Percentiles rank a stretch among this genome's conserved stretches.
Evolutionary conservation across 2,888 invertebrate species (phyloP).

Genomic region (Trichacis sp.): DNA sequence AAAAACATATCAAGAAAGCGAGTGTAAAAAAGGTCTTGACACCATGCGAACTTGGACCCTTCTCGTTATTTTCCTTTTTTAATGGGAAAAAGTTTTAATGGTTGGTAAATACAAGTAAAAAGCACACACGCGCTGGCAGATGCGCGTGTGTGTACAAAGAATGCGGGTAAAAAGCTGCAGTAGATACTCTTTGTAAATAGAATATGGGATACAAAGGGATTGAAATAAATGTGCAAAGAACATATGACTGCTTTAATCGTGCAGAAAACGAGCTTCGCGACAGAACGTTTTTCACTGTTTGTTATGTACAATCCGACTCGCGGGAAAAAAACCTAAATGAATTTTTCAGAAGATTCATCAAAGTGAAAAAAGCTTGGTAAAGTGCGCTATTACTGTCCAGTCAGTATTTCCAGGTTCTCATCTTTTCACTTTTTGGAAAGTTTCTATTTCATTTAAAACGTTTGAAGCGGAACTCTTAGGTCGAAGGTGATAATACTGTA

Average conservation of each 20-base stretch:
- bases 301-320: neutral
- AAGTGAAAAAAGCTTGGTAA: no score
- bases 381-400: no score
- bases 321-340: neutral
- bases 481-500: no score
- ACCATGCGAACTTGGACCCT: conserved; percentile 8
- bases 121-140: conserved; percentile 1
- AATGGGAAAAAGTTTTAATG: conserved; percentile 50
- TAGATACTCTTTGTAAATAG: conserved; percentile 18
- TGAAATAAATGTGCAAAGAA: conserved; percentile 10
- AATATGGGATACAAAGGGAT: conserved; percentile 6
- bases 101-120: conserved; percentile 48
- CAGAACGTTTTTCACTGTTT: neutral
- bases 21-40: conserved; percentile 5
- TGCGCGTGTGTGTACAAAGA: neutral
- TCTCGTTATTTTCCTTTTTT: conserved; percentile 17
- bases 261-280: neutral
- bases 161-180: conserved; percentile 12
- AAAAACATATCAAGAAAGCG: conserved; percentile 15
- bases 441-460: no score
- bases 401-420: no score
- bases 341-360: no score
- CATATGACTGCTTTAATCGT: conserved; percentile 9
- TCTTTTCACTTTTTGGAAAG: no score
- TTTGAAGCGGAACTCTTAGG: no score